A percentile compares a stretch with the other conserved stretches of the same genome.
Evolutionary conservation across 2,888 invertebrate genomes (phyloP).

Genomic region (Drosophila formosana): DNA sequence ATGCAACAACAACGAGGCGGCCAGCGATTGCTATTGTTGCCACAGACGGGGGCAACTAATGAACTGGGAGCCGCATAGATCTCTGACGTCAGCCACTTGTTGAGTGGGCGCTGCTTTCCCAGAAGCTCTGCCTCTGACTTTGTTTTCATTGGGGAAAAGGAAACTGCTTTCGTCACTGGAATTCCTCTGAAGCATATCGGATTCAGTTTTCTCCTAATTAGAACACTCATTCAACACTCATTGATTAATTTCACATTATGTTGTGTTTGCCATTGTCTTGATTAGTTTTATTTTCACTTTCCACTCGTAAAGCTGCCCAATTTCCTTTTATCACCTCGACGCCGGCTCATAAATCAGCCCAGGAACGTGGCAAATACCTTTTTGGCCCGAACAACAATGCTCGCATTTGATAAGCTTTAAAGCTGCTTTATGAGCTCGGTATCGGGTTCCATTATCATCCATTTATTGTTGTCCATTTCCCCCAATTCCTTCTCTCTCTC

Average conservation of each 20-base stretch:
- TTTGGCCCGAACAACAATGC: conserved; percentile 2
- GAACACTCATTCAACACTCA: too few relatives aligned
- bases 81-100: conserved; percentile 14
- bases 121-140: background rate
- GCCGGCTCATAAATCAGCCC: conserved; percentile 25
- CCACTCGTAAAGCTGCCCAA: conserved; percentile 14
- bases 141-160: too few relatives aligned
- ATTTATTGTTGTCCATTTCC: conserved; percentile 37
- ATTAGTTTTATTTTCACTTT: conserved; percentile 17
- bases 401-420: conserved; percentile 22
- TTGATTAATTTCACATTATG: conserved; percentile 5
- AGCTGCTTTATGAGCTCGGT: conserved; percentile 36
- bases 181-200: background rate
- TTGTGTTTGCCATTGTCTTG: background rate
- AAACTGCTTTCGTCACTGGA: background rate
- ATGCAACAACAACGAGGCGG: conserved; percentile 9
- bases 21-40: conserved; percentile 7
- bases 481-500: too few relatives aligned
- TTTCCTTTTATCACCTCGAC: background rate
- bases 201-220: background rate
- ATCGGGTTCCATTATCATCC: conserved; percentile 30
- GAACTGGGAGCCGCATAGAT: conserved; percentile 4
- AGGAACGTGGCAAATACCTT: conserved; percentile 2
- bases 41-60: conserved; percentile 9
- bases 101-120: background rate